Conservation (phyloP, 2,888 invertebrate genomes). For the Hermaeophaga mercurialis region DNA sequence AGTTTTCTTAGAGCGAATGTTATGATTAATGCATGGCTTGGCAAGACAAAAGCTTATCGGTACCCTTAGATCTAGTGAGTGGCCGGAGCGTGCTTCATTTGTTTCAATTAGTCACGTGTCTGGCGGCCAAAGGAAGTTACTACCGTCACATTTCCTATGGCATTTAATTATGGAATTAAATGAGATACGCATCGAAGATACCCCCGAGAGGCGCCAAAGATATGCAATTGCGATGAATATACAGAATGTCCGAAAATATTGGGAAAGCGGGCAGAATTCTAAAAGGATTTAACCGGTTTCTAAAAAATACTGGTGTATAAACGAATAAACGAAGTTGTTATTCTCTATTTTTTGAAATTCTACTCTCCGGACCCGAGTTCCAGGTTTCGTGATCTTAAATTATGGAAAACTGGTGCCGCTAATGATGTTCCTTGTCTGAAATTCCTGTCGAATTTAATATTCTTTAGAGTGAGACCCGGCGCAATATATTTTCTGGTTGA, state of each 20-base stretch:
- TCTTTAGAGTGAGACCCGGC: no score
- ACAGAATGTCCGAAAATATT: no score
- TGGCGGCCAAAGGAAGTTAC: conserved; percentile 18
- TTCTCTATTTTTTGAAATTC: no score
- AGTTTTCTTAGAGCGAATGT: conserved; percentile 2
- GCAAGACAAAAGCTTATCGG: conserved; percentile 22
- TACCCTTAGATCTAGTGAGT: conserved; percentile 20
- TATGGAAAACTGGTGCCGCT: no score
- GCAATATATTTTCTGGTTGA: background rate
- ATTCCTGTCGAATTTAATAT: no score
- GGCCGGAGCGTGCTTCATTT: conserved; percentile 26
- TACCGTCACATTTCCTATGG: conserved; percentile 18
- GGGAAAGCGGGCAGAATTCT: no score
- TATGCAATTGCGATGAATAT: background rate
- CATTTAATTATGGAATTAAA: conserved; percentile 23
- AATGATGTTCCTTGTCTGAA: no score
- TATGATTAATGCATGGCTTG: conserved; percentile 15
- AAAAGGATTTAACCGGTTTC: no score
- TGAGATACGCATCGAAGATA: conserved; percentile 6
- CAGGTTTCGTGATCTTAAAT: no score
- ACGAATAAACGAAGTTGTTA: no score
- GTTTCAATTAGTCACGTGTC: conserved; percentile 28
- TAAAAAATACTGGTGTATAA: no score
- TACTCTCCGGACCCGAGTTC: no score
- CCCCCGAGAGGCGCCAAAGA: background rate